Percentiles rank a stretch among this genome's conserved stretches.
Conservation (phyloP, 2,797 vertebrate genomes). For the Sus cebifrons region DNA sequence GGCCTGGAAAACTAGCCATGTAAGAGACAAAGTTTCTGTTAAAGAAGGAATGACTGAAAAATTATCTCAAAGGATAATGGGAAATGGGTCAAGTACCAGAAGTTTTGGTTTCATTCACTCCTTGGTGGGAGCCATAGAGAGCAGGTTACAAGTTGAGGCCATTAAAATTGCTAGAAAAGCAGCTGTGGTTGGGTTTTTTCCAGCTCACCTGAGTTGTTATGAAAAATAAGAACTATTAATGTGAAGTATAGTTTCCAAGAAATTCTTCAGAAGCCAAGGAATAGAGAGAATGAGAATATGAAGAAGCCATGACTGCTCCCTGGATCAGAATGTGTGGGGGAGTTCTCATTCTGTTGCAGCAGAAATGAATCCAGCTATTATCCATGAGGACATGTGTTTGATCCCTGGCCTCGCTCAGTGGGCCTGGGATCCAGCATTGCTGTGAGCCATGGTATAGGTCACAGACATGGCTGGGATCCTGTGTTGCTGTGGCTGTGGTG, state of each 20-base stretch:
- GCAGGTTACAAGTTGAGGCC: background rate
- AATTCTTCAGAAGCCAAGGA: background rate
- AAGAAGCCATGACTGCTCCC: background rate
- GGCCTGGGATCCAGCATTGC: no score
- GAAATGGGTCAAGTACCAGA: conserved; percentile 2
- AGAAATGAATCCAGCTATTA: no score
- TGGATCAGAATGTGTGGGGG: conserved; percentile 5
- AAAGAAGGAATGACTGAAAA: background rate
- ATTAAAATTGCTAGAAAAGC: background rate
- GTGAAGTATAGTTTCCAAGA: conserved; percentile 13
- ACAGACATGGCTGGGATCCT: no score
- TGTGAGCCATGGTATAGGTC: no score
- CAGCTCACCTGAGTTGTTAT: background rate
- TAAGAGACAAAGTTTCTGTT: background rate
- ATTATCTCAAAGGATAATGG: background rate
- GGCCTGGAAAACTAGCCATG: background rate
- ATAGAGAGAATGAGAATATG: background rate
- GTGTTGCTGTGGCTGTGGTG: no score
- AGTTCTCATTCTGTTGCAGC: no score
- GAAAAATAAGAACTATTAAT: conserved; percentile 49
- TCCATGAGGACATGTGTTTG: no score
- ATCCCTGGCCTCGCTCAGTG: no score
- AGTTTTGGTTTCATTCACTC: background rate
- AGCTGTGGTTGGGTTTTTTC: background rate
- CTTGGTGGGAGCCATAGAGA: background rate